Conservation (phyloP, 1,140 invertebrate genomes). For the Atta cephalotes region DNA sequence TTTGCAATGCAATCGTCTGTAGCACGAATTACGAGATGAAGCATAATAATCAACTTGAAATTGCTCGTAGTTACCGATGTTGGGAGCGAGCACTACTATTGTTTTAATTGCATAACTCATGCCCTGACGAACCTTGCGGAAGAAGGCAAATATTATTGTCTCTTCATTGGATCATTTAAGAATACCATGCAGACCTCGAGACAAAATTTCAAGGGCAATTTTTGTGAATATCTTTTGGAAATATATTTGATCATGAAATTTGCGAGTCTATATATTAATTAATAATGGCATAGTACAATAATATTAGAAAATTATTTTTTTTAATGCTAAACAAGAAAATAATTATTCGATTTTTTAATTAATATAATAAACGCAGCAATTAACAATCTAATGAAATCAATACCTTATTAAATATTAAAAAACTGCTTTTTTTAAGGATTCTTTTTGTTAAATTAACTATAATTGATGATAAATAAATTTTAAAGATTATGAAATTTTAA, state of each 20-base stretch:
- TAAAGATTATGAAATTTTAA: neutral
- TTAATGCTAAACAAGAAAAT: neutral
- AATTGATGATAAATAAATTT: neutral
- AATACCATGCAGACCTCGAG: neutral
- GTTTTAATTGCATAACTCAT: slow-evolving; percentile 73
- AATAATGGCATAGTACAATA: neutral
- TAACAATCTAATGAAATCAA: neutral
- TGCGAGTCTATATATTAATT: neutral
- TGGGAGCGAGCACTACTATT: slow-evolving; percentile 65
- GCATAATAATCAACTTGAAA: slow-evolving; percentile 72
- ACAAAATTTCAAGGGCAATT: neutral
- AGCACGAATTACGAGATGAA: slow-evolving; percentile 59
- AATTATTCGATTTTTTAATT: too few species aligned
- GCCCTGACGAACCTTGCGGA: slow-evolving; percentile 51
- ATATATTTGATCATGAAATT: neutral
- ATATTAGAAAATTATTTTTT: neutral
- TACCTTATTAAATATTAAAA: neutral
- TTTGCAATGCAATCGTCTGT: neutral
- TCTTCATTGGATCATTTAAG: neutral
- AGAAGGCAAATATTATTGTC: slow-evolving; percentile 38
- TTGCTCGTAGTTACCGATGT: slow-evolving; percentile 58
- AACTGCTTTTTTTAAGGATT: neutral
- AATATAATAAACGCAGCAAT: neutral
- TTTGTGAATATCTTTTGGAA: neutral
- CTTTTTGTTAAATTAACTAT: neutral